Base-by-base conservation (phyloP, 2,113 vertebrate genomes). In the Aix galericulata region DNA sequence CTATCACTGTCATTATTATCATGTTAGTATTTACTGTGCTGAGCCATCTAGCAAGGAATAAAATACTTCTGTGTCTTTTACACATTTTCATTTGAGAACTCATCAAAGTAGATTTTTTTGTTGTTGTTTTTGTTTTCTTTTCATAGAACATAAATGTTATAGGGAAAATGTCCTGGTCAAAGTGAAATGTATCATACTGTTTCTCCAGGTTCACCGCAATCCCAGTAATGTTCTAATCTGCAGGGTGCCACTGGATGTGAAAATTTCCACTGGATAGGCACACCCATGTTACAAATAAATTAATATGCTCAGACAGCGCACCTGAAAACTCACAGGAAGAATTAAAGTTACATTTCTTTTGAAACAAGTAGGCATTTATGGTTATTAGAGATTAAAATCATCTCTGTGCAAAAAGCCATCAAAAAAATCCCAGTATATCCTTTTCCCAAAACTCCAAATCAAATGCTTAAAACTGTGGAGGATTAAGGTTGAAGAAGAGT, bases 341-440 rank as follows among this genome's bases (percentile, higher is more conserved):
- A 74, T 84, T 63, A 69, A 93, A 91, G 34, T 95, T 79, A 40
- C 1, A 80, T 94, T 91, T 91, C 53, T 95, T 93, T 71, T 84
- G 78, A 94, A 91, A 86, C 53, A 91, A 76, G 6, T 72, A 67
- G 66, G 77, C 58, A 93, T 96, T 97, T 95, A 44, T 93, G 17
- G 8, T 91, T 63, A 55, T 58, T 89, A 83, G 68, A 56, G 26
- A 25, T 80, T 25, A 80, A 90, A 90, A 83, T 83, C 27, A 46
- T 2, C 1, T 17, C 14, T 22, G 3, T 40, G 29, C 55, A 86
- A 76, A 80, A 3, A 74, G 5, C 6, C 46, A 86, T 20, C n/a
- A 94, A 60, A 32, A n/a, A n/a, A 93, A 79, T 3, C 36, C 8
- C 8, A 27, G 3, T 26, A 5, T 56, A 8, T 60, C 11, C 14